phyloP scores from a whole-genome alignment of 1,140 invertebrate species.

The Notospermus geniculatus region DNA sequence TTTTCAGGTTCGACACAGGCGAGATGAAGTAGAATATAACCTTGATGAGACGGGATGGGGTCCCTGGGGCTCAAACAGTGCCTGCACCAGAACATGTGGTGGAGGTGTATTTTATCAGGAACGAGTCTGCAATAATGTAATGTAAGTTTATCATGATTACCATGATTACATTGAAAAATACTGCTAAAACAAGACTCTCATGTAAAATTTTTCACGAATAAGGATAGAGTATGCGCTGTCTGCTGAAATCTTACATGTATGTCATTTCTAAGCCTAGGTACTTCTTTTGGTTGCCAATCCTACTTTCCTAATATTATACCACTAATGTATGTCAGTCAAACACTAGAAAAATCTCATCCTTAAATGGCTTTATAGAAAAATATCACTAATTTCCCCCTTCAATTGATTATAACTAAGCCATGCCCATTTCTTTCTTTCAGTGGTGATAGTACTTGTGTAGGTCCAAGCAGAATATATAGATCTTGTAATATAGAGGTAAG shows the following conservation, averaged over 20 bases:
- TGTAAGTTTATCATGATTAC: too few relatives aligned
- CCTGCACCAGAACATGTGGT: conserved; percentile 2
- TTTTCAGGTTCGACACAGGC: too few relatives aligned
- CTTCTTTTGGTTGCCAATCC: not conserved
- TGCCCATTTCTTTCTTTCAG: conserved; percentile 1
- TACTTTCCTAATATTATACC: not conserved
- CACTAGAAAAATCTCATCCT: not conserved
- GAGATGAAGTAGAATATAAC: too few relatives aligned
- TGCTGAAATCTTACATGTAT: too few relatives aligned
- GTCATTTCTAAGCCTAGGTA: not conserved
- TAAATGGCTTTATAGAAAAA: not conserved
- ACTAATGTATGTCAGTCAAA: not conserved
- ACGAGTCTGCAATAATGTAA: not conserved
- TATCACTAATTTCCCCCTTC: too few relatives aligned
- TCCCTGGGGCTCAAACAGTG: not conserved
- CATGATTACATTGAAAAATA: too few relatives aligned
- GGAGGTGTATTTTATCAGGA: conserved; percentile 1
- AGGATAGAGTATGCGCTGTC: too few relatives aligned
- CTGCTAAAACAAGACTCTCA: too few relatives aligned
- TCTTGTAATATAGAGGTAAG: conserved; percentile 7
- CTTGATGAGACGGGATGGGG: not conserved
- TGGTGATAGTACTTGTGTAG: not conserved
- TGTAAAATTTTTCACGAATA: too few relatives aligned
- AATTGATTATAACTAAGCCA: too few relatives aligned
- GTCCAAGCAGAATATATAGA: conserved; percentile 4